phyloP scores from a whole-genome alignment of 2,797 vertebrate species.

The Hypotaenidia philippensis region DNA sequence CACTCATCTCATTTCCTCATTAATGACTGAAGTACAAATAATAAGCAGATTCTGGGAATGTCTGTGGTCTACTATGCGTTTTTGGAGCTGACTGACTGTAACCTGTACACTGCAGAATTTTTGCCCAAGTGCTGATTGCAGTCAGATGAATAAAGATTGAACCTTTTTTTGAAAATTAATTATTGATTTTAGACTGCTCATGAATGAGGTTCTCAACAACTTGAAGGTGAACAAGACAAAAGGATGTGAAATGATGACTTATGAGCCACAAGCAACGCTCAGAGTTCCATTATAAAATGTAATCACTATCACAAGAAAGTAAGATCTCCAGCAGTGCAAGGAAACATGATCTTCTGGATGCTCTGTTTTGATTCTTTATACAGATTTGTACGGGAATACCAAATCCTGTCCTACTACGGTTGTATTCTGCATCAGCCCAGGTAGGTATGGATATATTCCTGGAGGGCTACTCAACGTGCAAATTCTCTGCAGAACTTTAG shows the following conservation, averaged over 20 bases:
- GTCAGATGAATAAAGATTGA: not conserved
- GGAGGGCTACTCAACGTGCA: not conserved
- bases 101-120: not conserved
- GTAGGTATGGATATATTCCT: not conserved
- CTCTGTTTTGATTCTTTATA: too few relatives aligned
- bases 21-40: not conserved
- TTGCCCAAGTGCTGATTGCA: not conserved
- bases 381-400: not conserved
- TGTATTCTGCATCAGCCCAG: not conserved
- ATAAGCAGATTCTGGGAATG: not conserved
- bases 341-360: not conserved
- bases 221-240: not conserved
- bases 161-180: not conserved
- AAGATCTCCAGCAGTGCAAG: not conserved
- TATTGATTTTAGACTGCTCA: not conserved
- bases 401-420: not conserved
- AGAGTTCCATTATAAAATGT: not conserved
- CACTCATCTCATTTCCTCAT: not conserved
- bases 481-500: not conserved
- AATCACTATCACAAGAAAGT: not conserved
- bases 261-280: not conserved
- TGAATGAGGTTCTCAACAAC: not conserved
- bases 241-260: not conserved
- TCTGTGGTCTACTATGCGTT: not conserved
- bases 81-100: not conserved